A percentile compares a stretch with the other conserved stretches of the same genome.
Conservation (phyloP, 2,797 vertebrate species). For the Eutrigla gurnardus region DNA sequence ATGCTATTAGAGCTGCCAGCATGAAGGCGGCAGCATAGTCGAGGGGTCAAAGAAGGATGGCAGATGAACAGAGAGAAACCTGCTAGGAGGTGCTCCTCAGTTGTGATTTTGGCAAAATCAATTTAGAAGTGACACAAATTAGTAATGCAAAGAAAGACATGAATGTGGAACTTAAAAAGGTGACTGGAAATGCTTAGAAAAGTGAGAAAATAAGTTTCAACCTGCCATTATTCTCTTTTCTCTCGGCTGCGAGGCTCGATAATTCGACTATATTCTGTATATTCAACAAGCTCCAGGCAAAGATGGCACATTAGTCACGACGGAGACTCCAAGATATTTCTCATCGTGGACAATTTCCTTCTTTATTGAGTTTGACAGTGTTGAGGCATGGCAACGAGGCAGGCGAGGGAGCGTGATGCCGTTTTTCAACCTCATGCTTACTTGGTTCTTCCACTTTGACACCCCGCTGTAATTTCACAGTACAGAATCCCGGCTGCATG, state of each 20-base stretch:
- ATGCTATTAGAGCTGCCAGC: constrained; percentile 72
- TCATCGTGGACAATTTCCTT: constrained; percentile 59
- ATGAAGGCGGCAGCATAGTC: constrained; percentile 58
- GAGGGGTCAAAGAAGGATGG: constrained; percentile 55
- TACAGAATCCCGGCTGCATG: constrained; percentile 61
- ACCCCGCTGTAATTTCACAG: constrained; percentile 77
- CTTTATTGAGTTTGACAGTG: constrained; percentile 69
- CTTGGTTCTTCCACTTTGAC: constrained; percentile 80
- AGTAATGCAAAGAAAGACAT: neutral
- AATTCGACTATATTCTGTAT: constrained; percentile 21
- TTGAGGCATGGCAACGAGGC: constrained; percentile 47
- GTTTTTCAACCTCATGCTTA: constrained; percentile 72
- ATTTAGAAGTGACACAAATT: constrained; percentile 23
- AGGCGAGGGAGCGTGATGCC: constrained; percentile 60
- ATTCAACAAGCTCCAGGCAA: constrained; percentile 28
- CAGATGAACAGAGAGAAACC: constrained; percentile 19
- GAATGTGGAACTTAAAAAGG: constrained; percentile 15
- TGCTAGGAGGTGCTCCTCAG: constrained; percentile 17
- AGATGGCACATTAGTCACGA: constrained; percentile 64
- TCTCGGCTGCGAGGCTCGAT: constrained; percentile 17
- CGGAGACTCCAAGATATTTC: constrained; percentile 46
- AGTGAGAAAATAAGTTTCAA: constrained; percentile 23
- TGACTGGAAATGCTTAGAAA: constrained; percentile 7
- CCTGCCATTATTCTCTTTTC: constrained; percentile 16
- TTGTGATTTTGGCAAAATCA: constrained; percentile 34